Evolutionary conservation across 2,113 vertebrate genomes (phyloP), one percentile per base, ranked within the genome.

Genomic region (Delphinus delphis): DNA sequence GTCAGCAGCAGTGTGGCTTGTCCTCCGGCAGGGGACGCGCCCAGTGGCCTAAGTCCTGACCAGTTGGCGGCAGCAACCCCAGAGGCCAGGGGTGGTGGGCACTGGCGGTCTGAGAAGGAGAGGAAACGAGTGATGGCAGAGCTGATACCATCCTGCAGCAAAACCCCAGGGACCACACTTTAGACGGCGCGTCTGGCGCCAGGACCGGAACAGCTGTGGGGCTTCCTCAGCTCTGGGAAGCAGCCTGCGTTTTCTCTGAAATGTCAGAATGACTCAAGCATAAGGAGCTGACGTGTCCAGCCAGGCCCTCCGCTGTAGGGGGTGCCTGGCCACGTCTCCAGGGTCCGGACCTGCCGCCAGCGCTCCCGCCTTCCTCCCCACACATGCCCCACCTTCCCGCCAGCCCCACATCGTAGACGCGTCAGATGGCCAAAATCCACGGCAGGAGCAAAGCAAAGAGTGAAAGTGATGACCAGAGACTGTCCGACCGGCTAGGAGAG

Each of bases 171-270:
- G 87, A 36, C 25, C 1, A 1, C 47, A 5, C 79, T 60, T 7
- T 26, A 26, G 23, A 53, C 28, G 76, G 38, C 5, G 2, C 6
- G 1, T 62, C 55, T 73, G 47, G 25, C 33, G 65, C 73, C 55
- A 26, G 88, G 74, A 89, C 67, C 70, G 71, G 90, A 92, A 95
- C 8, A 93, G 92, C 84, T 81, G 21, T 0, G 62, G 92, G 88
- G 88, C 71, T 71, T 84, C 92, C 84, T 95, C 58, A 21, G 90
- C 70, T 50, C 93, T 96, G 94, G 94, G 96, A 93, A 92, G 95
- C 9, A 0, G 50, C 18, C 1, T 58, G 68, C 41, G 12, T 65
- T 36, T 77, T 92, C 77, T 74, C 87, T 41, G 68, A 82, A 90
- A 88, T 18, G 17, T 70, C 6, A 0, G 31, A 92, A 58, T 88